These are phyloP conservation scores for Gymnobelideus leadbeateri DNA, from an alignment of 2,113 vertebrate species.

Conservation along the genomic window DNA sequence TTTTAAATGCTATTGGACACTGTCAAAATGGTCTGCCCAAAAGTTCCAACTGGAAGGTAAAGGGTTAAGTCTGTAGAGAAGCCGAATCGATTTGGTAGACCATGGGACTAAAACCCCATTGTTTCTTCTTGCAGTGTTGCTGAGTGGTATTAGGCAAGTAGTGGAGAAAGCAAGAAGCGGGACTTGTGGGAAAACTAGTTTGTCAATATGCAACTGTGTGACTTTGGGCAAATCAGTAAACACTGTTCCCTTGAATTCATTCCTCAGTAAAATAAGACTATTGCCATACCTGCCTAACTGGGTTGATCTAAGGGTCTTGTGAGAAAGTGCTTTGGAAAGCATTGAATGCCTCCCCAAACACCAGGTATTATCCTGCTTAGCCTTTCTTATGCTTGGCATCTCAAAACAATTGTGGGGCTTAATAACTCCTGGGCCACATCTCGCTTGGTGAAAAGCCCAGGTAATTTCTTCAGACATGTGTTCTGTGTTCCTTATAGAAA, in stretches of 20 bases:
- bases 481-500: constrained; percentile 21
- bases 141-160: background rate
- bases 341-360: background rate
- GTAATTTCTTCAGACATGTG: constrained; percentile 38
- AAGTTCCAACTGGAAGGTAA: background rate
- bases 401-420: background rate
- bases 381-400: background rate
- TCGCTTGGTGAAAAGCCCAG: constrained; percentile 33
- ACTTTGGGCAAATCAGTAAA: background rate
- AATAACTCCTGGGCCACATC: background rate
- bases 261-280: background rate
- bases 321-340: constrained; percentile 4
- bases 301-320: background rate
- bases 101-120: background rate
- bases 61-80: background rate
- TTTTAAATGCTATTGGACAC: background rate
- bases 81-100: background rate
- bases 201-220: background rate
- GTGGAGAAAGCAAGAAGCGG: background rate
- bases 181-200: background rate
- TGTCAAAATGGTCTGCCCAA: background rate
- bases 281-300: background rate
- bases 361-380: background rate
- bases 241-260: background rate
- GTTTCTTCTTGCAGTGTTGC: background rate